Conservation (phyloP, 64 coral and sea anemone species). For the Platygyra sinensis region DNA sequence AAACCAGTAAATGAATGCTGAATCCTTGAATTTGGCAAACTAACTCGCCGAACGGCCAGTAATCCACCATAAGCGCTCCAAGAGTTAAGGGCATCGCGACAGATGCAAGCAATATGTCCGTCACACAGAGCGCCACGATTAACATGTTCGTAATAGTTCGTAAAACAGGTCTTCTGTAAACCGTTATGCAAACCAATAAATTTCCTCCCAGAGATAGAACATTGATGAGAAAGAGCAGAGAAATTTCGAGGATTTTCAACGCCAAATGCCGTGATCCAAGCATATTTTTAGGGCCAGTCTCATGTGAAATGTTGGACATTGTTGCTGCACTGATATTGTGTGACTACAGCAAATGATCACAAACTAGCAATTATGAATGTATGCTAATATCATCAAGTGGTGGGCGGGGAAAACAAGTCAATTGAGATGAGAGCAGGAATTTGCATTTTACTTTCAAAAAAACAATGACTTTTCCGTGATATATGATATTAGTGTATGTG, state of each 20-base stretch:
- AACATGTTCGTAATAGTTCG: conserved; percentile 79
- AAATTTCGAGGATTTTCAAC: conserved; percentile 45
- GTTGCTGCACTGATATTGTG: neutral
- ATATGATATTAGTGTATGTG: neutral
- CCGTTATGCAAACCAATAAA: conserved; percentile 64
- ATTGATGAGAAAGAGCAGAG: conserved; percentile 32
- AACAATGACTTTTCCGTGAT: neutral
- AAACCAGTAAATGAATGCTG: conserved; percentile 58
- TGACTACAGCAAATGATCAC: neutral
- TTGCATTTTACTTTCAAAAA: neutral
- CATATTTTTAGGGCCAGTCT: conserved; percentile 23
- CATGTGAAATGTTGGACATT: conserved; percentile 5
- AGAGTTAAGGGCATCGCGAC: conserved; percentile 64
- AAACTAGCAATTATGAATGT: neutral
- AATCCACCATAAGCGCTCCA: conserved; percentile 17
- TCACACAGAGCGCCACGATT: conserved; percentile 62
- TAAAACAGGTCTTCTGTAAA: conserved; percentile 66
- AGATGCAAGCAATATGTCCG: conserved; percentile 65
- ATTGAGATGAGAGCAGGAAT: neutral
- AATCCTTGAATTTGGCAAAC: conserved; percentile 89
- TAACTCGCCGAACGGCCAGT: conserved; percentile 60
- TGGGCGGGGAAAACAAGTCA: neutral
- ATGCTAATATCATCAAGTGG: neutral
- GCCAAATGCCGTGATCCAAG: conserved; percentile 17
- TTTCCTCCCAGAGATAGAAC: conserved; percentile 61